Conservation (phyloP, 2,113 vertebrate species). For the Plotosus lineatus region DNA sequence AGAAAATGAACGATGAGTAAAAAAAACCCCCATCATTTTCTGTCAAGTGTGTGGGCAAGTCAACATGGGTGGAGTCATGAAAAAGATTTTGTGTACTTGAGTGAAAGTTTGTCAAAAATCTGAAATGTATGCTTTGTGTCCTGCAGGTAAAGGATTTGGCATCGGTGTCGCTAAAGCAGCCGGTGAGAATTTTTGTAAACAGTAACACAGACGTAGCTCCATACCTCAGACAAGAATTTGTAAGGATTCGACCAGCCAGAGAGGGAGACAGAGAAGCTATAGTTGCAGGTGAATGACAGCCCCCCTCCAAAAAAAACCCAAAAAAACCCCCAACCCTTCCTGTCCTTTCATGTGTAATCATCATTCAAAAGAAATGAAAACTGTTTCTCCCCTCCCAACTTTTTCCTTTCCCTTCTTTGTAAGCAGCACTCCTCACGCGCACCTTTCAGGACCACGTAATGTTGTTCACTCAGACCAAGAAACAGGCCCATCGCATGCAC, state of each 20-base stretch:
- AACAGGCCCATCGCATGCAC: slow-evolving; percentile 96
- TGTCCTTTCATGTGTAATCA: too few species aligned
- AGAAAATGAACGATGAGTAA: too few species aligned
- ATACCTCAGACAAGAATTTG: slow-evolving; percentile 92
- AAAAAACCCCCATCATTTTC: too few species aligned
- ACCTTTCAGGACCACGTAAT: slow-evolving; percentile 95
- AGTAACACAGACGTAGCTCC: slow-evolving; percentile 98
- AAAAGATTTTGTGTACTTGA: too few species aligned
- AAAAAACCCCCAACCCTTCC: too few species aligned
- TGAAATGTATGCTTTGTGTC: background rate
- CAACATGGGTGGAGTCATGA: too few species aligned
- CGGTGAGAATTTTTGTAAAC: slow-evolving; percentile 92
- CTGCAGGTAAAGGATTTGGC: slow-evolving; percentile 93
- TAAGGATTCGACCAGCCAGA: slow-evolving; percentile 85
- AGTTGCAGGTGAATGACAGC: slow-evolving; percentile 77
- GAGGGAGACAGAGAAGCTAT: slow-evolving; percentile 95
- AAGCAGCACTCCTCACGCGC: slow-evolving; percentile 86
- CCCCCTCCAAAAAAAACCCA: too few species aligned
- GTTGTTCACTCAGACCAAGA: slow-evolving; percentile 97
- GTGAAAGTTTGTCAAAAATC: background rate
- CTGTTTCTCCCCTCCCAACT: background rate
- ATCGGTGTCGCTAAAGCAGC: slow-evolving; percentile 90
- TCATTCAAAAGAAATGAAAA: too few species aligned
- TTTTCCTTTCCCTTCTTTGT: background rate
- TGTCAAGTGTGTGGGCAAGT: too few species aligned